Percentiles rank a stretch among this genome's conserved stretches.
phyloP scores from a whole-genome alignment of 2,888 invertebrate species.

The Lycocerus yunnanus region DNA sequence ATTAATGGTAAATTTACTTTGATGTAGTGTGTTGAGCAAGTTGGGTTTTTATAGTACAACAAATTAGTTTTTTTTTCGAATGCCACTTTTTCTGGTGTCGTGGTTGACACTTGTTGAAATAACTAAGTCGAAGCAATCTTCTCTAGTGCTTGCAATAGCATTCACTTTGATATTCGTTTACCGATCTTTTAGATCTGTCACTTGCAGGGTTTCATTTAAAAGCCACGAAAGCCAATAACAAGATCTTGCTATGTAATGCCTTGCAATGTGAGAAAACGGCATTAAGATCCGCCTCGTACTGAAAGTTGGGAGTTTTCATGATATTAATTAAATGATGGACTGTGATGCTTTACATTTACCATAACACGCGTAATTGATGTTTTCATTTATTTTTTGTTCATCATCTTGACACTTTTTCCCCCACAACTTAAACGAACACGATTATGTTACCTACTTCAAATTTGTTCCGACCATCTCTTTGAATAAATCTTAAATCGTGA shows the following conservation, averaged over 20 bases:
- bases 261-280: neutral
- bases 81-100: neutral
- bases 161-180: conserved; percentile 18
- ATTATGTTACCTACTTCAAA: neutral
- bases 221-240: neutral
- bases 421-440: neutral
- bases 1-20: neutral
- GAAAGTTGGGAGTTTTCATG: too few species aligned
- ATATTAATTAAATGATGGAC: too few species aligned
- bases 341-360: too few species aligned
- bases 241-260: neutral
- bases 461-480: neutral
- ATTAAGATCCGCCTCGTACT: too few species aligned
- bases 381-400: neutral
- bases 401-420: neutral
- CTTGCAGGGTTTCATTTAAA: conserved; percentile 1
- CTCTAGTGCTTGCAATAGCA: conserved; percentile 14
- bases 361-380: too few species aligned
- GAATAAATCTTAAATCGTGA: neutral
- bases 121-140: conserved; percentile 15
- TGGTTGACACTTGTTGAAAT: conserved; percentile 16
- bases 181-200: conserved; percentile 14
- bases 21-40: neutral
- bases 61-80: neutral
- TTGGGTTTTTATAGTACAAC: neutral